Percentiles rank a stretch among this genome's conserved stretches.
These are phyloP conservation scores for Dreissena polymorpha DNA, from an alignment of 1,140 invertebrate species.

Conservation along the genomic window DNA sequence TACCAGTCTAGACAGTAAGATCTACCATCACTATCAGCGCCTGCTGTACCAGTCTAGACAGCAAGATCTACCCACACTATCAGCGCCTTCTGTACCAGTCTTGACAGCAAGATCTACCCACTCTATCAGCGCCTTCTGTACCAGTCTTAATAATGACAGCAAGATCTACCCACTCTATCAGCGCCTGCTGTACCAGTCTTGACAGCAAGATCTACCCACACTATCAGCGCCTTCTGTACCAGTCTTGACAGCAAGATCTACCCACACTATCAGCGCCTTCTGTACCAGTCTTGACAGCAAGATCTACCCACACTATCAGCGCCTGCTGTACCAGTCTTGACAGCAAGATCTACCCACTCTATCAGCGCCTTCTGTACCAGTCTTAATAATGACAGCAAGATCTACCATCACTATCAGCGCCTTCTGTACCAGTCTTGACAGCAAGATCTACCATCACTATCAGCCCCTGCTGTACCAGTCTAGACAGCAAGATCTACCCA, in stretches of 20 bases:
- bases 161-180: conserved; percentile 98
- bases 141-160: too few species aligned
- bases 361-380: too few species aligned
- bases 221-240: conserved; percentile 95
- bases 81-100: too few species aligned
- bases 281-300: too few species aligned
- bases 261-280: conserved; percentile 96
- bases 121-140: conserved; percentile 97
- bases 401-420: conserved; percentile 96
- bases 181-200: too few species aligned
- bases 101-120: conserved; percentile 94
- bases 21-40: conserved; percentile 96
- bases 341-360: conserved; percentile 95
- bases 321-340: too few species aligned
- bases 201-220: conserved; percentile 95
- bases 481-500: conserved; percentile 94
- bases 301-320: conserved; percentile 96
- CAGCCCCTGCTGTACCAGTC: too few species aligned
- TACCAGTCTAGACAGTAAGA: conserved; percentile 93
- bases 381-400: conserved; percentile 93
- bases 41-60: too few species aligned
- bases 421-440: too few species aligned
- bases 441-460: conserved; percentile 96
- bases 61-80: conserved; percentile 96
- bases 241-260: conserved; percentile 94